Evolutionary conservation across 2,888 invertebrate genomes (phyloP), one percentile per base, ranked within the genome.

Genomic region (Drosophila niveifrons): DNA sequence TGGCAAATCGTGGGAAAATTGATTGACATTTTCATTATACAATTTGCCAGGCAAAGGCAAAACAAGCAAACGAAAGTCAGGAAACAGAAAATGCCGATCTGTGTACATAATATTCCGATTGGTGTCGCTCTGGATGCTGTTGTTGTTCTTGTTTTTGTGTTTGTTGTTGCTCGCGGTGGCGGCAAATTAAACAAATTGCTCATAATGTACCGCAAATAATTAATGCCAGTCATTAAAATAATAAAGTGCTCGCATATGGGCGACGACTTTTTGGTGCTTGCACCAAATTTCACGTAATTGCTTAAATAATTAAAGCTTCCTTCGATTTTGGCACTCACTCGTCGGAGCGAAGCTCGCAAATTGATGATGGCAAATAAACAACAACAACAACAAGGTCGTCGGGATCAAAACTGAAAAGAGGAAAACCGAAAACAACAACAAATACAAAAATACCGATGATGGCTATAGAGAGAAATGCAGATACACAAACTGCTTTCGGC

Each of bases 1-100:
- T 73, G 80, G 81, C 82, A 89, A 90, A 90, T 88, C 90, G 88
- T 89, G 86, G 83, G 80, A 90, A 88, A 90, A 90, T 90, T 90
- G 89, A 90, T 90, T 90, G 89, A 88, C 90, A 90, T 88, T 87
- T 90, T 89, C 85, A 88, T 90, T 89, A 89, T 77, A 80, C 84
- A 88, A 85, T 86, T 81, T 81, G 72, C 78, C 71, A 77, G 66
- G 72, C 74, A 77, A 67, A 66, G 61, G 68, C 82, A 76, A 71
- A 74, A 67, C 72, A 66, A 66, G 43, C 62, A 52, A 51, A 58
- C 57, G 55, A 28, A 50, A 66, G 51, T 51, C 66, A 64, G 61
- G 47, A 77, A 71, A 69, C 69, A 43, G 48, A 50, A 68, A 78
- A 64, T 62, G 50, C 39, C 65, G 56, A 71, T 64, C 59, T 57